Evolutionary conservation across 2,113 vertebrate species (phyloP).

Genomic region (Octodon degus): DNA sequence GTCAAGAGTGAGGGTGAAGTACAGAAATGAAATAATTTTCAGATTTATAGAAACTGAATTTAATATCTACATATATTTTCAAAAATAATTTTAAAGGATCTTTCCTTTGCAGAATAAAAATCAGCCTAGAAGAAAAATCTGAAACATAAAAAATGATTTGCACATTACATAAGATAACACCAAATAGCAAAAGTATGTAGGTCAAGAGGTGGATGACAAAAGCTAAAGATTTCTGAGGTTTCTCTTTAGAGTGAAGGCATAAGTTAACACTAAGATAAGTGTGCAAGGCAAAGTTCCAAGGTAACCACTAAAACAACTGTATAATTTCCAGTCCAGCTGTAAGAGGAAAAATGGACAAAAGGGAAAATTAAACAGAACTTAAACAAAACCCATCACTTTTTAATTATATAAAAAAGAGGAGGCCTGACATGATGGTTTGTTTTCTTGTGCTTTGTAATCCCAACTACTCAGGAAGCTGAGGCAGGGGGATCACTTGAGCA

Average conservation of each 20-base stretch:
- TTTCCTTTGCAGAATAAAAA: background rate
- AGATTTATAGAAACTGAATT: background rate
- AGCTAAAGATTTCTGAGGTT: background rate
- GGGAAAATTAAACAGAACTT: background rate
- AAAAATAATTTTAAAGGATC: background rate
- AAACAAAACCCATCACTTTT: background rate
- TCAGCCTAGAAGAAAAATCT: background rate
- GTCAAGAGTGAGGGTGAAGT: background rate
- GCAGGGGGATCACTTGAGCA: background rate
- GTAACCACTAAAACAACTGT: background rate
- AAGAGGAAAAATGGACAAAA: background rate
- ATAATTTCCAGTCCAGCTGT: background rate
- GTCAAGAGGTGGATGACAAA: background rate
- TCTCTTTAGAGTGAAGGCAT: background rate
- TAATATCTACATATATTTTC: background rate
- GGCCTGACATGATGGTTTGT: background rate
- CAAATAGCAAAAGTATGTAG: background rate
- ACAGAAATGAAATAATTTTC: conserved; percentile 15
- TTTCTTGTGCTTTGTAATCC: background rate
- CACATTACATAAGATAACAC: background rate
- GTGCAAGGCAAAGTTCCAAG: background rate
- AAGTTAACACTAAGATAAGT: background rate
- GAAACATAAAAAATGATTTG: background rate
- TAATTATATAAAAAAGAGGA: background rate
- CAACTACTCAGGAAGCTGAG: background rate